phyloP scores from a whole-genome alignment of 2,113 vertebrate genomes.

The Pseudorhombus dupliciocellatus region DNA sequence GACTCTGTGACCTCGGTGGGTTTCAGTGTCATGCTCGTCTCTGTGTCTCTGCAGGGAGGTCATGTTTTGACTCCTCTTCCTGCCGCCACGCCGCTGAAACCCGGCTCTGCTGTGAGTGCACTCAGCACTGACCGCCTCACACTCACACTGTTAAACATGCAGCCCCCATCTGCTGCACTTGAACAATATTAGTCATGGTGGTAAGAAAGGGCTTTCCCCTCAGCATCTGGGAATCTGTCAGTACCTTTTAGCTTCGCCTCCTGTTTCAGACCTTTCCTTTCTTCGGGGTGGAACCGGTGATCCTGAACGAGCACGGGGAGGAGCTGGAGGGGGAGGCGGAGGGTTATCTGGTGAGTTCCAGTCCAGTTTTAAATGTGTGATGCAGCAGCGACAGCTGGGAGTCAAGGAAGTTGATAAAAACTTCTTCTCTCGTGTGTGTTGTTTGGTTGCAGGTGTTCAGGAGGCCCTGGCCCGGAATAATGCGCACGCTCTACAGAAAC shows the following conservation, averaged over 20 bases:
- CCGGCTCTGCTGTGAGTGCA: constrained; percentile 84
- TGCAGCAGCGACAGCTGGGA: not conserved
- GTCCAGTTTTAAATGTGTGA: not conserved
- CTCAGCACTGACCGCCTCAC: not conserved
- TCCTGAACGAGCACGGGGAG: constrained; percentile 83
- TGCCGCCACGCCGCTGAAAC: constrained; percentile 84
- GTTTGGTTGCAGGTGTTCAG: constrained; percentile 77
- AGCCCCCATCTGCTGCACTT: too few species aligned
- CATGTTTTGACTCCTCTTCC: constrained; percentile 84
- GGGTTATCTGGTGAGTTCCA: constrained; percentile 82
- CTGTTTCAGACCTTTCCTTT: constrained; percentile 83
- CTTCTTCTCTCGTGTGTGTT: not conserved
- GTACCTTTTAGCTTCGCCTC: constrained; percentile 3
- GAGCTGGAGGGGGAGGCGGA: constrained; percentile 84
- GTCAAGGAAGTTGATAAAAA: not conserved
- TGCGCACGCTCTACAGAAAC: constrained; percentile 81
- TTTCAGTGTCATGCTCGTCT: not conserved
- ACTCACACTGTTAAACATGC: not conserved
- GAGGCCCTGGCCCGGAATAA: constrained; percentile 85
- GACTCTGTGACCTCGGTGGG: not conserved
- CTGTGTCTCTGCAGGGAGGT: constrained; percentile 76
- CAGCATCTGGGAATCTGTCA: not conserved
- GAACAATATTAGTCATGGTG: too few species aligned
- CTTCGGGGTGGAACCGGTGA: constrained; percentile 83
- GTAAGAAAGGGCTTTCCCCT: too few species aligned